phyloP scores from a whole-genome alignment of 1,140 invertebrate species.

The Drosophila erecta region DNA sequence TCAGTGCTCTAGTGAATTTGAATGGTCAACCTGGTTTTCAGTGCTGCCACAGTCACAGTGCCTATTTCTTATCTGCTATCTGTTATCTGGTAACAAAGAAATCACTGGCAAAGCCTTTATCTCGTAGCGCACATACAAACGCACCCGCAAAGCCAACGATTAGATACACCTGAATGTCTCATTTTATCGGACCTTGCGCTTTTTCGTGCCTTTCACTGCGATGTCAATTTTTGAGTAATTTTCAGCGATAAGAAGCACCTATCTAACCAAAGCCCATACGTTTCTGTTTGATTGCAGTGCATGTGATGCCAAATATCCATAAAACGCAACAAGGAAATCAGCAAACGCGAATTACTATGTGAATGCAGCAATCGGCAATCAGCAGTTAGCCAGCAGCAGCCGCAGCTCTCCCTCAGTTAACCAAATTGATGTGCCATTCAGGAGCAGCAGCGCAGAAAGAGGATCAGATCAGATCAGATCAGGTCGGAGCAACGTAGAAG shows the following conservation, averaged over 20 bases:
- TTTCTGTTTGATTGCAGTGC: slow-evolving; percentile 56
- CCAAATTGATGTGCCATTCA: slow-evolving; percentile 74
- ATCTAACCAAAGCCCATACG: slow-evolving; percentile 1
- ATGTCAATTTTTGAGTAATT: slow-evolving; percentile 46
- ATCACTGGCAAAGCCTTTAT: slow-evolving; percentile 55
- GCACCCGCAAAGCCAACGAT: slow-evolving; percentile 35
- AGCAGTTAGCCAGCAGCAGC: slow-evolving; percentile 34
- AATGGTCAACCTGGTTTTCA: slow-evolving; percentile 2
- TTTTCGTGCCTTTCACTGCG: slow-evolving; percentile 16
- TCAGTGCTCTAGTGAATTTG: not conserved
- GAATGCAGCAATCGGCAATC: slow-evolving; percentile 43
- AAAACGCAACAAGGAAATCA: slow-evolving; percentile 17
- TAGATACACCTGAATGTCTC: slow-evolving; percentile 45
- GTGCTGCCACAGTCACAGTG: not conserved
- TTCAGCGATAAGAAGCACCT: slow-evolving; percentile 26
- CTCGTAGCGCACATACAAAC: slow-evolving; percentile 16
- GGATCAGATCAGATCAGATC: slow-evolving; percentile 4
- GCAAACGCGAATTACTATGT: slow-evolving; percentile 36
- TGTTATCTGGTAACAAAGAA: slow-evolving; percentile 46
- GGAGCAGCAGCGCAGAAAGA: slow-evolving; percentile 51
- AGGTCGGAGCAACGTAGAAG: slow-evolving; percentile 63
- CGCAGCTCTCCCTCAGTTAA: slow-evolving; percentile 31
- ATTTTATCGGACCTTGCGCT: slow-evolving; percentile 36
- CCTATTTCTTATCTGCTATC: slow-evolving; percentile 19
- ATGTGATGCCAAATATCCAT: slow-evolving; percentile 68